phyloP scores from a whole-genome alignment of 2,113 vertebrate species.

The Ammodytes dubius region DNA sequence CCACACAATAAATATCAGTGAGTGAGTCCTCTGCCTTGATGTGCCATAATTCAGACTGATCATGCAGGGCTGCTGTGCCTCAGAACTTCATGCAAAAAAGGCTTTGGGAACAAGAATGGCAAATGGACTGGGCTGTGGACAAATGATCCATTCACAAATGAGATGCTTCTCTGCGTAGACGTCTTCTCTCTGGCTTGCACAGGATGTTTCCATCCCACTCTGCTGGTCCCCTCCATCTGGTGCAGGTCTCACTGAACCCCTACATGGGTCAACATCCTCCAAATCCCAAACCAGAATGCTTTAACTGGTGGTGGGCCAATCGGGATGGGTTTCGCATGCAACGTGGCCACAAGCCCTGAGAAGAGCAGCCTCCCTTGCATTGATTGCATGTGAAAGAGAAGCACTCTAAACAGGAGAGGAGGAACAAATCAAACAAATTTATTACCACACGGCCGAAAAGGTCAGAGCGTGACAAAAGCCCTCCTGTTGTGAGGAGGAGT shows the following conservation, averaged over 20 bases:
- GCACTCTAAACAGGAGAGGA: slow-evolving; percentile 72
- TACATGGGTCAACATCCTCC: slow-evolving; percentile 52
- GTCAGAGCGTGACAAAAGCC: slow-evolving; percentile 76
- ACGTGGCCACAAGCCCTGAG: slow-evolving; percentile 18
- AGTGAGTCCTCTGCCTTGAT: slow-evolving; percentile 49
- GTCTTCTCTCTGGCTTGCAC: slow-evolving; percentile 37
- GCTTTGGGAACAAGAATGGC: slow-evolving; percentile 43
- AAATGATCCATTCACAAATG: slow-evolving; percentile 34
- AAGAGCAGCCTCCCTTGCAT: slow-evolving; percentile 19
- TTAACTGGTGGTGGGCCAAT: slow-evolving; percentile 52
- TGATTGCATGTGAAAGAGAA: slow-evolving; percentile 61
- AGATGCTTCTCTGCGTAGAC: slow-evolving; percentile 17
- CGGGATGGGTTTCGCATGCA: slow-evolving; percentile 57
- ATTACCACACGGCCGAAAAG: slow-evolving; percentile 74
- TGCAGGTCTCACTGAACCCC: slow-evolving; percentile 46
- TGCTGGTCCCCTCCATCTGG: slow-evolving; percentile 54
- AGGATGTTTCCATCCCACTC: slow-evolving; percentile 63
- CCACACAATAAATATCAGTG: slow-evolving; percentile 75
- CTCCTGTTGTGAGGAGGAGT: slow-evolving; percentile 77
- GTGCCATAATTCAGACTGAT: slow-evolving; percentile 68
- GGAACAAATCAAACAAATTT: slow-evolving; percentile 83
- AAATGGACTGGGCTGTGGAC: slow-evolving; percentile 23
- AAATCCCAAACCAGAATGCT: slow-evolving; percentile 53
- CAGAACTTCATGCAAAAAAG: slow-evolving; percentile 65
- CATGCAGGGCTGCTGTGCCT: slow-evolving; percentile 63